These are phyloP conservation scores for Borostomias antarcticus DNA, from an alignment of 2,797 vertebrate species.

Conservation along the genomic window DNA sequence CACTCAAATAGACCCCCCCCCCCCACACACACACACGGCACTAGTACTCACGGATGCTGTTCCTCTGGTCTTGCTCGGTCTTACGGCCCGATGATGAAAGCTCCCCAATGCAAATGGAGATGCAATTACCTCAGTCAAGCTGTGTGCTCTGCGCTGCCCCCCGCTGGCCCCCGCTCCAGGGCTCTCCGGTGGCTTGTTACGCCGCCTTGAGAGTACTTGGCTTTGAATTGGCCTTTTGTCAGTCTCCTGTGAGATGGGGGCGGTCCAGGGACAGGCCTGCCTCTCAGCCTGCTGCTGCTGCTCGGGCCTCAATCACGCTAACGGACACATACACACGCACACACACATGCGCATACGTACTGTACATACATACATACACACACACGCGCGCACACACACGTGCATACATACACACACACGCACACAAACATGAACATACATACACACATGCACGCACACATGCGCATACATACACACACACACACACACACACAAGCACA, in stretches of 20 bases:
- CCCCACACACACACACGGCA: no score
- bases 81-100: conserved; percentile 73
- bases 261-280: conserved; percentile 19
- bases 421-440: no score
- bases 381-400: conserved; percentile 12
- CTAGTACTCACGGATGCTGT: no score
- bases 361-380: not conserved
- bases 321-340: conserved; percentile 2
- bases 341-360: not conserved
- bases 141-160: conserved; percentile 77
- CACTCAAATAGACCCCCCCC: conserved; percentile 2
- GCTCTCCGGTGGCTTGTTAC: conserved; percentile 98
- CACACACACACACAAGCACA: not conserved
- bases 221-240: conserved; percentile 97
- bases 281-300: conserved; percentile 16
- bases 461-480: not conserved
- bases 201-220: conserved; percentile 94
- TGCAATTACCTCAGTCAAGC: conserved; percentile 96
- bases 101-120: conserved; percentile 87
- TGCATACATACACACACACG: not conserved
- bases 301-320: not conserved
- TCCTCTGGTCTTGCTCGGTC: conserved; percentile 32
- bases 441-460: not conserved
- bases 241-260: conserved; percentile 73
- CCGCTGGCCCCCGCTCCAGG: conserved; percentile 85